A percentile compares a stretch with the other conserved stretches of the same genome.
Conservation (phyloP, 2,113 vertebrate species). For the Pelecanus crispus region DNA sequence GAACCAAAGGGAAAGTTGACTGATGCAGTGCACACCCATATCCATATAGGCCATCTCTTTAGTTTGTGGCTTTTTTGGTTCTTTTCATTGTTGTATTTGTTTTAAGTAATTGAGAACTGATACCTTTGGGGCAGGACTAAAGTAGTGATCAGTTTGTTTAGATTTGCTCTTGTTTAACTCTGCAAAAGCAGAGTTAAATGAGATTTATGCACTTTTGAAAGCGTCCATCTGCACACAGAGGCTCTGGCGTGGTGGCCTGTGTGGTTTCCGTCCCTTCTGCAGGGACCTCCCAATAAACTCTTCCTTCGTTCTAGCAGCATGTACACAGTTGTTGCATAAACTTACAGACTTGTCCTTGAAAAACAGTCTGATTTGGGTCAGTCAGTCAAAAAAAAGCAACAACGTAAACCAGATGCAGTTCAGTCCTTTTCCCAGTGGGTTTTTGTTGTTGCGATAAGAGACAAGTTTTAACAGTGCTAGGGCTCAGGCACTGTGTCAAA, state of each 20-base stretch:
- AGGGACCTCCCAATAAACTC: neutral
- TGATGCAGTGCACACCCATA: no score
- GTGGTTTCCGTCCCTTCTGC: neutral
- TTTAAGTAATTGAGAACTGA: neutral
- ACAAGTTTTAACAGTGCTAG: neutral
- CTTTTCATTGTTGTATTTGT: neutral
- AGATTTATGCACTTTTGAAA: neutral
- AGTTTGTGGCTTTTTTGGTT: neutral
- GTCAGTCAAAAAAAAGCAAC: neutral
- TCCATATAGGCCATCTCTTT: neutral
- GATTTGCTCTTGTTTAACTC: neutral
- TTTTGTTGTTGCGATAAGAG: neutral
- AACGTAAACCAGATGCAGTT: neutral
- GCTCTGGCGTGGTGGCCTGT: neutral
- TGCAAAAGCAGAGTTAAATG: neutral
- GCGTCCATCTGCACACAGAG: neutral
- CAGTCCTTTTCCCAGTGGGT: neutral
- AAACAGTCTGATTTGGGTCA: neutral
- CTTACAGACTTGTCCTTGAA: neutral
- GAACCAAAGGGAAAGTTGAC: neutral
- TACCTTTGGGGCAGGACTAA: neutral
- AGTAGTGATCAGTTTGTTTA: neutral
- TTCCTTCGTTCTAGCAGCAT: neutral
- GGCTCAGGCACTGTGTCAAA: neutral
- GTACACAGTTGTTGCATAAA: neutral